Evolutionary conservation across 2,113 vertebrate species (phyloP), one percentile per base, ranked within the genome.

Genomic region (Tragelaphus imberbis): DNA sequence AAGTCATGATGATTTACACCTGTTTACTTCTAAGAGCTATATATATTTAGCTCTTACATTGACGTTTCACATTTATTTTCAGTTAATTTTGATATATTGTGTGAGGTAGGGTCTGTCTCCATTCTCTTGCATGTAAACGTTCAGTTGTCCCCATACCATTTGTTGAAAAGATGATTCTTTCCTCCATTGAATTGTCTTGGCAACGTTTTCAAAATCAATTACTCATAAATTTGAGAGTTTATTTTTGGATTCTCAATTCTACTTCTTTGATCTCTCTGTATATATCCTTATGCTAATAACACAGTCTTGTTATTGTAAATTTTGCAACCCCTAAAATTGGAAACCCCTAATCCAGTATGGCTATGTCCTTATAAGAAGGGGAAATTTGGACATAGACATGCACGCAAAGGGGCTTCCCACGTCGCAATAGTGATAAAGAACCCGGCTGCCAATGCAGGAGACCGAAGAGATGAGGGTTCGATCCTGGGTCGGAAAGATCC

Each of bases 21-120:
- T 71, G 82, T 91, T 91, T 91, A 81, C 61, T 61, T 88, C 92
- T 93, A 75, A 58, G 47, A 61, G 23, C 30, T 61, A 11, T 59
- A n/a, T 40, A 86, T 77, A 58, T 58, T 84, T 77, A 84, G 55
- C n/a, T 58, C 55, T 91, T 47, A 65, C 25, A 61, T 47, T 75
- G 77, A 90, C 5, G 5, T 90, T 87, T 75, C 49, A 81, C 7
- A 71, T 58, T 13, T 65, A 33, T 55, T 90, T 85, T 75, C 27
- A 47, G 49, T 89, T 89, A 84, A 51, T 44, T 68, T 88, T 88
- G 89, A n/a, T 21, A 17, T 51, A 15, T 71, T 44, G 28, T 49
- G 25, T 59, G 33, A 79, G 84, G 33, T 55, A 53, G 79, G 56
- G 14, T 40, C 49, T 53, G 40, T 28, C 51, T 90, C 65, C 27